Conservation (phyloP, 2,113 vertebrate genomes). For the Python bivittatus region DNA sequence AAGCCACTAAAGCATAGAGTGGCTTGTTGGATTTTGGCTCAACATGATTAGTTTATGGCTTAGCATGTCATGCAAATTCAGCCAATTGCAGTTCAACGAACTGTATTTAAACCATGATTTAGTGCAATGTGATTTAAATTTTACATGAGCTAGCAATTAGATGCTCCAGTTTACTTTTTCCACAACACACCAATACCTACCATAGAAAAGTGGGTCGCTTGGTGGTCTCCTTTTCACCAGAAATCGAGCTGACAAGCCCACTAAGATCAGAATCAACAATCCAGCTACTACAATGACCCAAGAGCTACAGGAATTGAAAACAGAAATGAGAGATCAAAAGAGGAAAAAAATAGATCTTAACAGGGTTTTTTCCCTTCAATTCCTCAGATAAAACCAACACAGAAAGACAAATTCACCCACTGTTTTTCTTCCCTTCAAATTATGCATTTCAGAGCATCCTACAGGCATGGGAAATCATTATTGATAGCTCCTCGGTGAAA, state of each 20-base stretch:
- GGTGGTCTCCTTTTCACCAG: constrained; percentile 86
- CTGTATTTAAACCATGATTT: not conserved
- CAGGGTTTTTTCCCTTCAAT: not conserved
- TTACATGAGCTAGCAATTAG: not conserved
- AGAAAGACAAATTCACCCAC: not conserved
- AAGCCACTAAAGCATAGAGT: not conserved
- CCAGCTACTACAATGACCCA: constrained; percentile 80
- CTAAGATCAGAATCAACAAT: constrained; percentile 76
- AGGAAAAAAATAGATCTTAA: not conserved
- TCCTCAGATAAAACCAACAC: not conserved
- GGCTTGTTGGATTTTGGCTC: not conserved
- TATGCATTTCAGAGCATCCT: not conserved
- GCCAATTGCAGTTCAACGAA: not conserved
- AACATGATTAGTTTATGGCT: not conserved
- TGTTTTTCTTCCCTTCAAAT: not conserved
- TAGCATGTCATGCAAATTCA: not conserved
- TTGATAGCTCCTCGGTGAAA: not conserved
- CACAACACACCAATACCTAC: constrained; percentile 66
- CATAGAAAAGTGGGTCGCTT: constrained; percentile 88
- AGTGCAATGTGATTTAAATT: not conserved
- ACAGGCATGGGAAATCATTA: not conserved
- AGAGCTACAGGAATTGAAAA: constrained; percentile 69
- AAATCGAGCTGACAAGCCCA: constrained; percentile 74
- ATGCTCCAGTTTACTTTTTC: not conserved
- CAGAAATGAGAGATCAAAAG: constrained; percentile 1